These are phyloP conservation scores for Tetranychus piercei DNA, from an alignment of 2,888 invertebrate species.

Conservation along the genomic window DNA sequence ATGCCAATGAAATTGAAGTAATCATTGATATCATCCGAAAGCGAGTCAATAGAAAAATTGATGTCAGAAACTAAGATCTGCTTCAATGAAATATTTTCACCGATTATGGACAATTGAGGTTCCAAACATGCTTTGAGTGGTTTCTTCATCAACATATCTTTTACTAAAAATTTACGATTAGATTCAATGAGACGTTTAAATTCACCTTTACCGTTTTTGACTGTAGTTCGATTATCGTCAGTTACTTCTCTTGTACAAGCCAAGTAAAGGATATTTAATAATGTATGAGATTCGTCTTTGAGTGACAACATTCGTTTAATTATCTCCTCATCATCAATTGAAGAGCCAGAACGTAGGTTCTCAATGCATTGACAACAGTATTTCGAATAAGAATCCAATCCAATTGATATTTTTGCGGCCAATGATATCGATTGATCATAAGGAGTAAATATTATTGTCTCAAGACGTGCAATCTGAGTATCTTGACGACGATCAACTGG, in stretches of 20 bases:
- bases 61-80: neutral
- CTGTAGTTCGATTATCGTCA: neutral
- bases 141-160: neutral
- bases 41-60: neutral
- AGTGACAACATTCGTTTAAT: neutral
- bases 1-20: neutral
- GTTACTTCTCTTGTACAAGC: neutral
- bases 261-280: neutral
- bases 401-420: neutral
- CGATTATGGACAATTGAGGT: neutral
- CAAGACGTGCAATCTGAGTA: conserved; percentile 54
- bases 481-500: conserved; percentile 37
- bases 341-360: neutral
- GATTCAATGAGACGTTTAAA: neutral
- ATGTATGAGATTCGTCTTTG: neutral
- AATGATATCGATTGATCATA: conserved; percentile 34
- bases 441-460: conserved; percentile 62
- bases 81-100: neutral
- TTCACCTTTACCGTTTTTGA: neutral
- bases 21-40: neutral
- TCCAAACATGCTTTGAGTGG: neutral
- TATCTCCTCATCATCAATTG: neutral
- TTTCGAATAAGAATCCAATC: neutral
- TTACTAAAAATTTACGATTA: neutral
- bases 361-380: neutral